Conservation (phyloP, 2,797 vertebrate species). For the Emydoidea blandingii region DNA sequence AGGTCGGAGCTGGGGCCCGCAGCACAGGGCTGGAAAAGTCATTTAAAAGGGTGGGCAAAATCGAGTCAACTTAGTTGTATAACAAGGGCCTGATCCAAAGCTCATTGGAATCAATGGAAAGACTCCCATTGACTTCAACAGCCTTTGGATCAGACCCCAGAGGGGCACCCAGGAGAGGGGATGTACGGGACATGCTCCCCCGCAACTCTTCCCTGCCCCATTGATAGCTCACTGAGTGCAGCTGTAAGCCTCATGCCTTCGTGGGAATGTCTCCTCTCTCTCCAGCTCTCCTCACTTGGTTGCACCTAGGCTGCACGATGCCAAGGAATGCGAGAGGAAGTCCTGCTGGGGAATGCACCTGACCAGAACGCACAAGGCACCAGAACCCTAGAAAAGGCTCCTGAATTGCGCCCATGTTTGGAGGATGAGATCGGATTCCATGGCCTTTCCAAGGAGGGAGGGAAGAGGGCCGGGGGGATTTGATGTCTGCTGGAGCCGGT, state of each 20-base stretch:
- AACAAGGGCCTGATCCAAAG: background rate
- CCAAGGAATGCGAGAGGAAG: background rate
- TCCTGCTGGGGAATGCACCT: background rate
- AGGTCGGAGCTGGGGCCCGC: fast-evolving
- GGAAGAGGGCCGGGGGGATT: background rate
- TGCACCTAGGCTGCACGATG: background rate
- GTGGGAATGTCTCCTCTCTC: background rate
- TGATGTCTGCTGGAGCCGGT: background rate
- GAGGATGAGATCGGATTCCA: background rate
- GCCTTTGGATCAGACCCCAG: background rate
- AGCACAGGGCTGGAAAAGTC: background rate
- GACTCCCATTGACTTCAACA: background rate
- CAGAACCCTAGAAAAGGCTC: background rate
- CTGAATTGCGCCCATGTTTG: background rate
- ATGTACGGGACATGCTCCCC: background rate
- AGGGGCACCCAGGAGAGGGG: background rate
- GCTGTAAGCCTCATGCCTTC: background rate
- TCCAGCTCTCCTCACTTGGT: background rate
- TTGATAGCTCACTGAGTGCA: no score
- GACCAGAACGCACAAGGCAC: background rate
- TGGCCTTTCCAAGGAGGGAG: background rate
- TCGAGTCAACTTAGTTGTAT: background rate
- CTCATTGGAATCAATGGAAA: background rate
- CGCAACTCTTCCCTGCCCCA: background rate
- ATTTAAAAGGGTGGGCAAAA: background rate